Conservation (phyloP, 2,888 invertebrate species). For the Parascotia fuliginaria region DNA sequence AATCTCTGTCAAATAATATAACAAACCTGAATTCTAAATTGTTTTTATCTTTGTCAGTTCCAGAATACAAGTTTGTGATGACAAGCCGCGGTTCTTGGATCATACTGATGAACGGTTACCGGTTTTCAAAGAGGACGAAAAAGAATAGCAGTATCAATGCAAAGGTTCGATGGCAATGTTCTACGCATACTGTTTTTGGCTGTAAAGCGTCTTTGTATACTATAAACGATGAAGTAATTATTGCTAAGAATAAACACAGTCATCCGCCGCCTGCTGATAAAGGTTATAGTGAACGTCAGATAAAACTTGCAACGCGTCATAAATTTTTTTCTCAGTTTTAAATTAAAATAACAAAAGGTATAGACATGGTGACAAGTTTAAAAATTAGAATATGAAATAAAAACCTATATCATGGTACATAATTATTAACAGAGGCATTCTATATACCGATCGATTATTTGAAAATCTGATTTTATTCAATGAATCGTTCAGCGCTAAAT, state of each 20-base stretch:
- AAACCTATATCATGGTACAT: no score
- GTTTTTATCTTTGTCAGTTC: not conserved
- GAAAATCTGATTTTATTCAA: no score
- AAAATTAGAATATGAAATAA: no score
- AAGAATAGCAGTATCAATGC: slow-evolving; percentile 10
- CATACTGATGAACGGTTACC: slow-evolving; percentile 46
- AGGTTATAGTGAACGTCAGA: not conserved
- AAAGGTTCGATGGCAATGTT: slow-evolving; percentile 45
- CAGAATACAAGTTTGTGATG: slow-evolving; percentile 12
- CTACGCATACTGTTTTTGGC: slow-evolving; percentile 28
- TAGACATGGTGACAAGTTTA: no score
- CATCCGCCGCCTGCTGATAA: not conserved
- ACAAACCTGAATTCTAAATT: not conserved
- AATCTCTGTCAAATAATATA: no score
- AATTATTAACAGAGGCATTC: no score
- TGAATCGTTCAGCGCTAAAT: no score
- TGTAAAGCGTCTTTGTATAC: slow-evolving; percentile 32
- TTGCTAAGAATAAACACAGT: not conserved
- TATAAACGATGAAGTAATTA: slow-evolving; percentile 13
- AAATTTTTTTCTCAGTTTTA: no score
- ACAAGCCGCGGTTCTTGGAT: slow-evolving; percentile 48
- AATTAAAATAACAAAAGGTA: no score
- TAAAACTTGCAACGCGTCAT: no score
- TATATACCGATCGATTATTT: no score
- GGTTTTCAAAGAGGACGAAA: slow-evolving; percentile 41